Evolutionary conservation across 1,140 invertebrate species (phyloP), one percentile per base, ranked within the genome.

Genomic region (Drosophila orena): DNA sequence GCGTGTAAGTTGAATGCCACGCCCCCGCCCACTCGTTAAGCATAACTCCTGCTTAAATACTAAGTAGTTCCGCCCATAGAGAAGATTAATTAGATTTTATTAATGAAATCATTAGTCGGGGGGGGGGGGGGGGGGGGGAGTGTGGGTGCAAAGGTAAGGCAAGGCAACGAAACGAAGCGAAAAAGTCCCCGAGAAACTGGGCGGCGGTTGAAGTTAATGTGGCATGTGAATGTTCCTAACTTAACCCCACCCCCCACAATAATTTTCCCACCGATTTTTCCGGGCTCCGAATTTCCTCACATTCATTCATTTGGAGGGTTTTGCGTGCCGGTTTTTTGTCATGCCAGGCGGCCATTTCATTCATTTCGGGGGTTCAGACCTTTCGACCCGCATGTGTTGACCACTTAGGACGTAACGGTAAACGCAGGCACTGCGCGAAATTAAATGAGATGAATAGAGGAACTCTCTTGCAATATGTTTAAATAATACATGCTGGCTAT

Each of bases 101-200:
- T 85, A 85, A 85, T 86, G 83, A 86, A 88, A 88, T 86, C 81
- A 88, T 88, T 86, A 88, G 81, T 74, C 50, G 44, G 44, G 47
- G 64, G 44, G 44, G 47, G n/a, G n/a, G n/a, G n/a, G n/a, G n/a
- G n/a, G n/a, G n/a, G n/a, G n/a, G n/a, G n/a, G n/a, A n/a, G n/a
- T n/a, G n/a, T n/a, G n/a, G n/a, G n/a, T n/a, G n/a, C 43, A 47
- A 70, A 69, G 64, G 64, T 69, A 56, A 40, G 34, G 59, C 79
- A 60, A 74, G 58, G 59, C 17, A 17, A 17, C 17, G 70, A 54
- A 37, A 20, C 14, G 43, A n/a, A 55, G 37, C 14, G 12, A 46
- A 73, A 55, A 62, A 42, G 35, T 38, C 56, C 42, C 53, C 56
- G 56, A 65, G 58, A 49, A 49, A 27, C 7, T 22, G 24, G 54